Base-by-base conservation (phyloP, 2,888 invertebrate species). In the Gastrophysa polygoni region DNA sequence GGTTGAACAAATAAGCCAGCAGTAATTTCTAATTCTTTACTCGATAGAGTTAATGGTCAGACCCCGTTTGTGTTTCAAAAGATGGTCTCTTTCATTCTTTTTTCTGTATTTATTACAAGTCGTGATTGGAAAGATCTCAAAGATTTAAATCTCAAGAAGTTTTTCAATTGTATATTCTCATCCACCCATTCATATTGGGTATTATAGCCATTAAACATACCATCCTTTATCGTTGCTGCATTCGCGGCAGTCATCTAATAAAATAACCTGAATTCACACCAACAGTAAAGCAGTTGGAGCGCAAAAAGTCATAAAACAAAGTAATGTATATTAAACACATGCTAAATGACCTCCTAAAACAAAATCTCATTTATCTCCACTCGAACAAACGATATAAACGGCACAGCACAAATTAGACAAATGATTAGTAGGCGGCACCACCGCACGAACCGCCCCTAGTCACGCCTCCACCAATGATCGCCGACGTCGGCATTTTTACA, bases 291-390 rank as follows among this genome's bases (percentile, higher is more conserved):
- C 68, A 71, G 67, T 72, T 69, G 61, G 69, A 72, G 68, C 66
- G 72, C 68, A 72, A 73, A 74, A 73, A 73, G 70, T 70, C 76
- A 76, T 79, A 80, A 80, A 79, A 70, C 72, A 76, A 76, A 80
- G 80, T 80, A 78, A 80, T 80, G 79, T 78, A 79, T 78, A 81
- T 80, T 79, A 79, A 79, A 77, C 77, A 79, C 78, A 78, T 78
- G 77, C 78, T 80, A 80, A 81, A 80, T 80, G 80, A 80, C 74
- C 73, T 74, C 77, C 75, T 77, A 79, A 81, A 81, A 80, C 80
- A 78, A 79, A 81, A 80, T 79, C 79, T 75, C 80, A 81, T 81
- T 80, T 79, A 80, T 81, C 80, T 78, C 75, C 75, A 65, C 71
- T 64, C 76, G 77, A 79, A 80, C 77, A 79, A 80, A 80, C 78